phyloP scores from a whole-genome alignment of 2,797 vertebrate species.

The Chaetophractus vellerosus region DNA sequence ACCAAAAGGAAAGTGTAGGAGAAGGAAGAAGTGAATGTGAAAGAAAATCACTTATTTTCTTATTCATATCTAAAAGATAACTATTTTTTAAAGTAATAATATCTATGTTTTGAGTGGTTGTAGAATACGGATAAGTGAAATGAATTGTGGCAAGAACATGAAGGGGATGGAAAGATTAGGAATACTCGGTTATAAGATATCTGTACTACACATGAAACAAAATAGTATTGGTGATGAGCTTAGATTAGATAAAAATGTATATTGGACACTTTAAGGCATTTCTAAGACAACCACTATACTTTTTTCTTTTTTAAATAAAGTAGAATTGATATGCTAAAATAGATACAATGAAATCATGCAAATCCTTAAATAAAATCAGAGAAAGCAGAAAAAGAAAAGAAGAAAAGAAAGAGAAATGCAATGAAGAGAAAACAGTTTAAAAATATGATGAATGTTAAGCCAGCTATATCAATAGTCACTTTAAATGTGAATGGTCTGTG shows the following conservation, averaged over 20 bases:
- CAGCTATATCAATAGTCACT: too few species aligned
- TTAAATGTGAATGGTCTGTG: too few species aligned
- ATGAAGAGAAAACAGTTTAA: background rate
- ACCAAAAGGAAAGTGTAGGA: background rate
- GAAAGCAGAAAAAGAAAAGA: background rate
- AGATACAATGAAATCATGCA: background rate
- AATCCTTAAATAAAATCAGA: background rate
- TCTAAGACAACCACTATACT: background rate
- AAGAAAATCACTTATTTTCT: background rate
- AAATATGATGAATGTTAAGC: too few species aligned
- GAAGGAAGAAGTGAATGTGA: background rate
- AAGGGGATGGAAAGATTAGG: background rate
- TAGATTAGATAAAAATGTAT: background rate
- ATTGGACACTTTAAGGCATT: too few species aligned
- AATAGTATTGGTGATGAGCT: background rate
- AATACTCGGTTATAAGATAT: background rate
- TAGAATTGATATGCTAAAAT: background rate
- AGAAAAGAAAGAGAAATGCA: background rate
- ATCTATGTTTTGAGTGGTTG: background rate
- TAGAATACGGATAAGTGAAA: background rate
- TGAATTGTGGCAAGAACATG: background rate
- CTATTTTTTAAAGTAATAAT: background rate
- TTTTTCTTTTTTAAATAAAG: background rate
- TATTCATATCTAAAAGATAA: background rate
- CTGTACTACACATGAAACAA: background rate